A percentile compares a stretch with the other conserved stretches of the same genome.
phyloP scores from a whole-genome alignment of 2,888 invertebrate genomes.

The Hyles lineata region DNA sequence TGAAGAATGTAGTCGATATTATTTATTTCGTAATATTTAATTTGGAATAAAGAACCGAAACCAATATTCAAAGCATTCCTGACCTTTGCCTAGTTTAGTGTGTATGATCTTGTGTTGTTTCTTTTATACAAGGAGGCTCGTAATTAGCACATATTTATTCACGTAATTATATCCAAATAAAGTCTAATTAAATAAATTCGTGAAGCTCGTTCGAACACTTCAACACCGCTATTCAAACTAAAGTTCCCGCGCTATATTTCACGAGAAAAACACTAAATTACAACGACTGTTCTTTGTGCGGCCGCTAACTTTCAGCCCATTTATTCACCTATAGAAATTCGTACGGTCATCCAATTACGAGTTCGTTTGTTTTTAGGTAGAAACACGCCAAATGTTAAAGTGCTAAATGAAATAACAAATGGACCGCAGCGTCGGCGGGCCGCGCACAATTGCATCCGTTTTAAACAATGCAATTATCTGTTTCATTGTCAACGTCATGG shows the following conservation, averaged over 20 bases:
- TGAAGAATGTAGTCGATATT: too few species aligned
- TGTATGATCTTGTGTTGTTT: too few species aligned
- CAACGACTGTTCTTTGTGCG: constrained; percentile 1
- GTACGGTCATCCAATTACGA: constrained; percentile 7
- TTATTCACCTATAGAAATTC: constrained; percentile 6
- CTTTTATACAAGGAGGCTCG: too few species aligned
- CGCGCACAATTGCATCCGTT: constrained; percentile 8
- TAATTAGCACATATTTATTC: too few species aligned
- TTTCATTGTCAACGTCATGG: constrained; percentile 6
- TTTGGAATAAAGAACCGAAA: too few species aligned
- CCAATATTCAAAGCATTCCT: too few species aligned
- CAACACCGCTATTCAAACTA: background rate
- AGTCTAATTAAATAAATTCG: background rate
- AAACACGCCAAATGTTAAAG: constrained; percentile 1
- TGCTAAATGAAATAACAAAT: constrained; percentile 16
- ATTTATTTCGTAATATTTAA: too few species aligned
- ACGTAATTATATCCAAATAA: background rate
- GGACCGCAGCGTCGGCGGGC: background rate
- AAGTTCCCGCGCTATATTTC: background rate
- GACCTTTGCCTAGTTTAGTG: too few species aligned
- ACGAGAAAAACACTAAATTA: background rate
- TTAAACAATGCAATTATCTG: constrained; percentile 26
- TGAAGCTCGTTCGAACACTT: background rate
- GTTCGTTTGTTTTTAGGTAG: background rate
- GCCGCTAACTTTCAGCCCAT: background rate